Base-by-base conservation (phyloP, 2,888 invertebrate genomes). In the Apotomis turbidana region DNA sequence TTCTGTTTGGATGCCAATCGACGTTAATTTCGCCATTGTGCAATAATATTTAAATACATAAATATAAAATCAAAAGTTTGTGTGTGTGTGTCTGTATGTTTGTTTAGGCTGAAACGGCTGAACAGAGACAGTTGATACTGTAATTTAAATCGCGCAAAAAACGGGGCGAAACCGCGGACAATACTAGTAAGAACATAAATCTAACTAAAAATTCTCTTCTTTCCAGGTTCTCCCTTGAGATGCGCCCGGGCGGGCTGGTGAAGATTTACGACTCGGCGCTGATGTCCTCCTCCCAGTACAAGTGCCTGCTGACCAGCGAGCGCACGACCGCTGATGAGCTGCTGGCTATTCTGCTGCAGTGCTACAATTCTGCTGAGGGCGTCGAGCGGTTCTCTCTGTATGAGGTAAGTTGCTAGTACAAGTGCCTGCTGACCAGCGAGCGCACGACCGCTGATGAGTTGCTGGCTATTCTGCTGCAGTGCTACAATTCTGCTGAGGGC, bases 271-370 rank as follows among this genome's bases (percentile, higher is more conserved):
- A 98, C 89, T 97, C 97, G 15, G 97, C 97, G 51, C 94, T 98
- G 76, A 97, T 97, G 95, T 96, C 97, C 68, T 97, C 97, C 85
- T 98, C 98, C 0, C 97, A 98, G 93, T 98, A 98, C 94, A 98
- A 98, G 93, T 97, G 97, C 78, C 93, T 98, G 79, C 94, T 98
- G 77, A 96, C 98, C 80, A 98, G 98, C 77, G 97, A 98, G 80
- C 95, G 96, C 82, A 98, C 98, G 62, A 97, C 97, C 36, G 97
- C 97, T 0, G 97, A 97, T 85, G 98, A 98, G 90, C 93, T 98
- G 74, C 95, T 98, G 74, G 96, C 96, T 75, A 95, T 98, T 78
- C 89, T 98, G 72, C 94, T 98, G 72, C 97, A 96, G 80, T 98
- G 97, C 89, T 98, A 97, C 86, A 97, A 96, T 87, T 97, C 97